Conservation (phyloP, 2,888 invertebrate species). For the Notodonta dromedarius region DNA sequence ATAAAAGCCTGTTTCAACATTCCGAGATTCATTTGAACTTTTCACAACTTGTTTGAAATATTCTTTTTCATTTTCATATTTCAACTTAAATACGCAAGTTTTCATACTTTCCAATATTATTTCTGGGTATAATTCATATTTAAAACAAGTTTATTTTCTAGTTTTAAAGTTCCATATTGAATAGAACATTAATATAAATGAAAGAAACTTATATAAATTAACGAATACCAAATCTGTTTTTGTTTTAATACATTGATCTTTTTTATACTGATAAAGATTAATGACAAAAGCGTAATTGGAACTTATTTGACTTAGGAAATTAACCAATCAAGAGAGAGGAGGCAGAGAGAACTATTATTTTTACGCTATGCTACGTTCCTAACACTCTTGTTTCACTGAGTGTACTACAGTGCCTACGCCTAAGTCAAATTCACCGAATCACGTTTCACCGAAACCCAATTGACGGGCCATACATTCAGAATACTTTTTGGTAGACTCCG, state of each 20-base stretch:
- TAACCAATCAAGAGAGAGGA: background rate
- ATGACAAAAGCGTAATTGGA: too few species aligned
- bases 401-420: too few species aligned
- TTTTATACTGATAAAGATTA: background rate
- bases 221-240: background rate
- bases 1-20: conserved; percentile 3
- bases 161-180: background rate
- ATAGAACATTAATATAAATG: background rate
- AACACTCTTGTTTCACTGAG: too few species aligned
- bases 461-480: too few species aligned
- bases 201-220: background rate
- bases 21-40: conserved; percentile 5
- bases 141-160: background rate
- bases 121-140: background rate
- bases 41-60: conserved; percentile 3
- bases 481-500: too few species aligned
- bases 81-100: background rate
- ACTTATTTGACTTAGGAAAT: background rate
- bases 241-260: background rate
- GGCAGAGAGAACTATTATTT: too few species aligned
- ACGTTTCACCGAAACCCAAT: too few species aligned
- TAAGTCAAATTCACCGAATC: too few species aligned
- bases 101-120: conserved; percentile 4
- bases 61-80: background rate
- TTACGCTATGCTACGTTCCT: too few species aligned